Percentiles rank a stretch among this genome's conserved stretches.
Conservation (phyloP, 2,797 vertebrate genomes). For the Lepilemur ruficaudatus region DNA sequence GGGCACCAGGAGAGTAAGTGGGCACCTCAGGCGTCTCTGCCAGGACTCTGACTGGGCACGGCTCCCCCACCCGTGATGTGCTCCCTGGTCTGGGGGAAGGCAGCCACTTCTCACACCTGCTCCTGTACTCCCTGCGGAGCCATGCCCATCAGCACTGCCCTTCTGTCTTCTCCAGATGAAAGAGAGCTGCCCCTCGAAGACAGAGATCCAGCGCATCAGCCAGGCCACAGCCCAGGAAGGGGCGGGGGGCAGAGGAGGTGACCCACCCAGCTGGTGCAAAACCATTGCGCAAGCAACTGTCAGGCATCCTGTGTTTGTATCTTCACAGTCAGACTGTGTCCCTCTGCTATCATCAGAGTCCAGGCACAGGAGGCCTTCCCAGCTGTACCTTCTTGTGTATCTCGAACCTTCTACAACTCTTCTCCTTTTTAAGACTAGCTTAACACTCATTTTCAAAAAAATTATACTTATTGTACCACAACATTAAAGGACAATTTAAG, state of each 20-base stretch:
- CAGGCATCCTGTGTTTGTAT: no score
- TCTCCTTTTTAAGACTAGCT: background rate
- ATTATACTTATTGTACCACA: background rate
- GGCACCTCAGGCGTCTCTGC: background rate
- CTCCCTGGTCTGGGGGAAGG: background rate
- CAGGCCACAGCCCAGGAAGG: background rate
- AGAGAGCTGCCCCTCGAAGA: background rate
- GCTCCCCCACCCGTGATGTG: accelerated
- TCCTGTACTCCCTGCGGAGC: no score
- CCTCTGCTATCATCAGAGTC: background rate
- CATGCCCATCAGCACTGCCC: background rate
- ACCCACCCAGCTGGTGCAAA: background rate
- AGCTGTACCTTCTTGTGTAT: background rate
- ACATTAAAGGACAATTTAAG: background rate
- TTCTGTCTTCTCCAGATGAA: background rate
- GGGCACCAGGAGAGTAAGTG: background rate
- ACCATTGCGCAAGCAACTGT: background rate
- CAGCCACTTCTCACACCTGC: background rate
- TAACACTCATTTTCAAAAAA: background rate
- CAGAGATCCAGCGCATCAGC: background rate
- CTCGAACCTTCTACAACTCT: background rate
- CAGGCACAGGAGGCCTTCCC: background rate
- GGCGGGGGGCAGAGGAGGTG: background rate
- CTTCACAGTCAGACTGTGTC: background rate
- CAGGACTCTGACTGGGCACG: accelerated